Base-by-base conservation (phyloP, 2,797 vertebrate genomes). In the Microctenopoma stevenorrisi region DNA sequence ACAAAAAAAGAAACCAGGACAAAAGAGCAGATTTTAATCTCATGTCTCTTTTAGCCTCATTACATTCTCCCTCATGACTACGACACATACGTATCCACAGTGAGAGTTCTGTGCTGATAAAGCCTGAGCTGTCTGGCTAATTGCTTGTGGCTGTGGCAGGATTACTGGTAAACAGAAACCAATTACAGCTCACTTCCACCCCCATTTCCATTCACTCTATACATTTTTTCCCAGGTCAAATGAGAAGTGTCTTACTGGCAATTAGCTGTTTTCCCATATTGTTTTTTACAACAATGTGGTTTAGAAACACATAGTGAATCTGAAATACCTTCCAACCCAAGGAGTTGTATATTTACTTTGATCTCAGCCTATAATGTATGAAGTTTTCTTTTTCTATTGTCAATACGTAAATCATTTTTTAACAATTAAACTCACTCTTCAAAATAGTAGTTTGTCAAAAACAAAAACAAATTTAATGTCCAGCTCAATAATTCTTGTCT, bases 81-180 rank as follows among this genome's bases (percentile, higher is more conserved):
- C 44, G 7, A 46, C 60, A 38, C 63, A 35, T 14, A 47, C 56
- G 51, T 26, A 42, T 22, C 66, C 28, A 51, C 44, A 65, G 63
- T 82, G 72, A 43, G 71, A 62, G 73, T 87, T 84, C 78, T 83
- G 71, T 74, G 48, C 71, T 65, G 82, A 88, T 82, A 78, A 82
- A 71, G 59, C 76, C 26, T 0, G 48, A 74, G 73, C 81, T 84
- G 82, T 79, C 84, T 62, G 57, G 64, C 86, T 91, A 91, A 92
- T 92, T 91, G 89, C 84, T 83, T 79, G 77, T 74, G 86, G 85
- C 73, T 75, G 78, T 74, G 79, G 84, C 70, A 82, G 74, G 64
- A 82, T 86, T 89, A 85, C 87, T 88, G 83, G 83, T 89, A 88
- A 93, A 91, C 76, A 92, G 53, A 91, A 91, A 81, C 83, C 85